phyloP scores from a whole-genome alignment of 1,140 invertebrate species.

The Mercenaria mercenaria region DNA sequence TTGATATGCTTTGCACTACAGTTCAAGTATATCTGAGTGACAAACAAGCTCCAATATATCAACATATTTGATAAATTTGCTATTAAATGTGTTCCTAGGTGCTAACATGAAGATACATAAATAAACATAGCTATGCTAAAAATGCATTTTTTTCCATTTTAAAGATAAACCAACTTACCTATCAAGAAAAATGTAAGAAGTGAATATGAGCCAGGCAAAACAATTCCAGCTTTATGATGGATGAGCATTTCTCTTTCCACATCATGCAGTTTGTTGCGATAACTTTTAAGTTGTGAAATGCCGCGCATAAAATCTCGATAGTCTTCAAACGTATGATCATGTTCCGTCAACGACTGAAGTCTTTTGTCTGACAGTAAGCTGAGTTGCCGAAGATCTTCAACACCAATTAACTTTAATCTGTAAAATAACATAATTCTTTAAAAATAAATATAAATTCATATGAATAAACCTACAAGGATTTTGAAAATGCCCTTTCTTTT shows the following conservation, averaged over 20 bases:
- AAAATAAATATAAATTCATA: background rate
- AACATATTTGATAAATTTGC: too few relatives aligned
- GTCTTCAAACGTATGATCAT: conserved; percentile 35
- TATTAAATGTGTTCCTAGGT: too few relatives aligned
- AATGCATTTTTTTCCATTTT: too few relatives aligned
- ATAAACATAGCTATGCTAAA: too few relatives aligned
- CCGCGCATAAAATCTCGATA: conserved; percentile 13
- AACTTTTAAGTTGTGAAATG: background rate
- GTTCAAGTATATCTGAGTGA: too few relatives aligned
- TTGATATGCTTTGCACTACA: too few relatives aligned
- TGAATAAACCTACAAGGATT: background rate
- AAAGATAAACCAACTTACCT: conserved; percentile 11
- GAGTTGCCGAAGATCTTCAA: conserved; percentile 12
- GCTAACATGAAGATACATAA: too few relatives aligned
- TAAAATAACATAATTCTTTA: too few relatives aligned
- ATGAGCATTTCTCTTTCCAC: conserved; percentile 35
- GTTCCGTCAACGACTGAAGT: background rate
- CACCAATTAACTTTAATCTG: conserved; percentile 17
- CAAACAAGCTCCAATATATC: too few relatives aligned
- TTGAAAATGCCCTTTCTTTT: background rate
- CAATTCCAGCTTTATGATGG: conserved; percentile 38
- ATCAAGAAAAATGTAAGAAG: background rate
- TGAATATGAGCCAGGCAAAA: conserved; percentile 16
- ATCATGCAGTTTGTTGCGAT: background rate
- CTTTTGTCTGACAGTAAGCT: background rate